These are phyloP conservation scores for Pygathrix nemaeus DNA, from an alignment of 2,113 vertebrate species.

Conservation along the genomic window DNA sequence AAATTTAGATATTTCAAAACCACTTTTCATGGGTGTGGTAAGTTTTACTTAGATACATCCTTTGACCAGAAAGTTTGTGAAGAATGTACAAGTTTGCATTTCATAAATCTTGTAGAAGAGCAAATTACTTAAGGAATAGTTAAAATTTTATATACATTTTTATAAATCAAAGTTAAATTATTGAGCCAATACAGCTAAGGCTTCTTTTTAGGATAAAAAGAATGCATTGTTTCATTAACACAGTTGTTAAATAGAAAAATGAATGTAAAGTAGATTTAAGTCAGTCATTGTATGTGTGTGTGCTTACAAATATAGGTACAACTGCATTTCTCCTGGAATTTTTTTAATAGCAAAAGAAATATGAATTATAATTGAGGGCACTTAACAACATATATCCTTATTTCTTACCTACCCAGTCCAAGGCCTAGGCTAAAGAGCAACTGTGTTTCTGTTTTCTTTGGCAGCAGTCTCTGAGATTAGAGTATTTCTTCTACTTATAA, in stretches of 20 bases:
- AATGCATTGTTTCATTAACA: not conserved
- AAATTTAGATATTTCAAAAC: conserved; percentile 95
- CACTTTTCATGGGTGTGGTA: conserved; percentile 96
- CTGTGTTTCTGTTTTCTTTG: not conserved
- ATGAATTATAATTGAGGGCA: not conserved
- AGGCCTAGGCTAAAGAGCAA: not conserved
- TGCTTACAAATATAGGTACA: not conserved
- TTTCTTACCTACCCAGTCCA: not conserved
- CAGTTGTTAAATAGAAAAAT: not conserved
- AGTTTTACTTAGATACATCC: conserved; percentile 74
- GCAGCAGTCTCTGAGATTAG: not conserved
- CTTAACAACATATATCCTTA: not conserved
- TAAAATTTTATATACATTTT: not conserved
- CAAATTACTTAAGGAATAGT: conserved; percentile 16
- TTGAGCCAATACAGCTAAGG: not conserved
- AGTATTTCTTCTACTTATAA: not conserved
- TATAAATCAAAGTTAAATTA: conserved; percentile 27
- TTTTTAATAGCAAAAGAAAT: not conserved
- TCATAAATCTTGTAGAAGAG: conserved; percentile 7
- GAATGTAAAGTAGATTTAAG: not conserved
- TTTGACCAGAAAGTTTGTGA: conserved; percentile 50
- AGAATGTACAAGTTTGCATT: conserved; percentile 5
- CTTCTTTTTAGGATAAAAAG: not conserved
- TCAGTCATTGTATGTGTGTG: not conserved
- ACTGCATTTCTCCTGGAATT: not conserved